These are phyloP conservation scores for Thalassophryne amazonica DNA, from an alignment of 2,797 vertebrate genomes.

Conservation along the genomic window DNA sequence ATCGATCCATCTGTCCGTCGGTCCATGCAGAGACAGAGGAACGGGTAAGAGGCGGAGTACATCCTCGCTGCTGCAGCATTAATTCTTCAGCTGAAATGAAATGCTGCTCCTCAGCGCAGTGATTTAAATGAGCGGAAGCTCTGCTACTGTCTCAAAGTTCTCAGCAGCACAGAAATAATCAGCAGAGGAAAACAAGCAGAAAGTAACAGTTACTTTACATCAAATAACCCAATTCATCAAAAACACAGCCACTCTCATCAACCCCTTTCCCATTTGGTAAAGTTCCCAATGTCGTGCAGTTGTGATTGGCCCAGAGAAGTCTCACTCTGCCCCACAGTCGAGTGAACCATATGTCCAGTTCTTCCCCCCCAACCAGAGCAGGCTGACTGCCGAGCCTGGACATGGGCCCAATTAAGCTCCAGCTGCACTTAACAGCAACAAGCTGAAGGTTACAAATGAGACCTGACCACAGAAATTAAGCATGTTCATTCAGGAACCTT, in stretches of 20 bases:
- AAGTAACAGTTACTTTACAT: constrained; percentile 27
- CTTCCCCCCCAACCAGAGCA: constrained; percentile 52
- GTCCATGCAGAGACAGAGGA: neutral
- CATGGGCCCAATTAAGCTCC: constrained; percentile 43
- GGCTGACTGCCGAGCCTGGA: constrained; percentile 59
- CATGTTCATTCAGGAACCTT: neutral
- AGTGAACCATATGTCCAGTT: constrained; percentile 67
- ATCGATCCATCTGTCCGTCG: constrained; percentile 5
- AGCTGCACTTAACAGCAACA: constrained; percentile 54
- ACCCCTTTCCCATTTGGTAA: constrained; percentile 52
- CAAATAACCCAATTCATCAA: constrained; percentile 65
- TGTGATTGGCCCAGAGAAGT: constrained; percentile 62
- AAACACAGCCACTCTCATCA: constrained; percentile 36
- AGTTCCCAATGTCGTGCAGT: constrained; percentile 44
- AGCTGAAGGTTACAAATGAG: constrained; percentile 49
- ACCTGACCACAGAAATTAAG: constrained; percentile 11
- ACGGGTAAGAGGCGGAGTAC: constrained; percentile 33
- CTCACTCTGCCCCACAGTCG: constrained; percentile 49
- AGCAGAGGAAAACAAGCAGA: constrained; percentile 20
- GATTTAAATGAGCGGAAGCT: constrained; percentile 54
- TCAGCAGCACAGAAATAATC: constrained; percentile 60
- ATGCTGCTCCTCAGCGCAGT: constrained; percentile 54
- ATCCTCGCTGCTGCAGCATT: constrained; percentile 60
- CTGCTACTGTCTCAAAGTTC: constrained; percentile 49
- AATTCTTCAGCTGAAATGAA: constrained; percentile 69